Evolutionary conservation across 2,888 invertebrate genomes (phyloP).

Genomic region (Macrophya alboannulata): DNA sequence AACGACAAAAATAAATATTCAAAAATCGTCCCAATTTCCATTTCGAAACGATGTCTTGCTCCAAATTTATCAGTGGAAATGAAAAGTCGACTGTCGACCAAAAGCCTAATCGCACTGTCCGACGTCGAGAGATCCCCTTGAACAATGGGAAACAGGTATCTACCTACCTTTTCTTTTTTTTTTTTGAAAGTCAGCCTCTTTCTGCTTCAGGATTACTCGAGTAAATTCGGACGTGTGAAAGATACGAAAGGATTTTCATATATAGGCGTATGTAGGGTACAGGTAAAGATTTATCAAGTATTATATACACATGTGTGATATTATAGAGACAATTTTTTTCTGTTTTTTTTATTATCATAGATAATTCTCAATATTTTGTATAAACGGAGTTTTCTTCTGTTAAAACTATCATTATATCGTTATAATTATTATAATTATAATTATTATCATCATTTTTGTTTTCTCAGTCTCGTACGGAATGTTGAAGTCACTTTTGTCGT

Average conservation of each 20-base stretch:
- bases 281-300: not conserved
- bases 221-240: not conserved
- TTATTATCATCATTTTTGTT: conserved; percentile 5
- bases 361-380: conserved; percentile 29
- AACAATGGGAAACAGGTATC: conserved; percentile 40
- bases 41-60: not conserved
- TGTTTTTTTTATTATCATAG: not conserved
- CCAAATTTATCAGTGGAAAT: not conserved
- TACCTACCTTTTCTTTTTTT: not conserved
- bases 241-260: not conserved
- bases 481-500: conserved; percentile 54
- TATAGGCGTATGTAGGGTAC: not conserved
- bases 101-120: conserved; percentile 35
- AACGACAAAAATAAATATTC: no score
- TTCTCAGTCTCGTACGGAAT: conserved; percentile 57
- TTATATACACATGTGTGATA: not conserved
- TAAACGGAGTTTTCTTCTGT: not conserved
- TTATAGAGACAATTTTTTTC: conserved; percentile 15
- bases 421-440: not conserved
- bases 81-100: conserved; percentile 8
- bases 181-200: not conserved
- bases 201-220: not conserved
- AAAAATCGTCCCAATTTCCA: not conserved
- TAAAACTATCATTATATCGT: not conserved
- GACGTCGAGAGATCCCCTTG: conserved; percentile 16